These are phyloP conservation scores for Anas platyrhynchos DNA, from an alignment of 2,113 vertebrate species.

Conservation along the genomic window DNA sequence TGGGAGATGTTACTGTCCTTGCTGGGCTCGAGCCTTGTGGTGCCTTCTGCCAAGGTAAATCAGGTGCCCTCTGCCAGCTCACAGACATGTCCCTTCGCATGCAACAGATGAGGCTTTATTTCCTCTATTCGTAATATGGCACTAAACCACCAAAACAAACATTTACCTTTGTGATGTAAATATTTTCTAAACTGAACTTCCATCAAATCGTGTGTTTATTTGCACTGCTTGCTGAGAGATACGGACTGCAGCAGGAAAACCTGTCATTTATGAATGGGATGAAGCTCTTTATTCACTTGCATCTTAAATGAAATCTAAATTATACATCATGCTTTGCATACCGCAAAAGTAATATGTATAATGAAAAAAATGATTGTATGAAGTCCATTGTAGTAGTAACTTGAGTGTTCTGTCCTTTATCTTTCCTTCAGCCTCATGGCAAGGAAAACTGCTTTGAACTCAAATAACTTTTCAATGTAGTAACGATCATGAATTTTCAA, in stretches of 20 bases:
- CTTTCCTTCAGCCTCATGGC: background rate
- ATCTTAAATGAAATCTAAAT: background rate
- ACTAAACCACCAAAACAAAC: background rate
- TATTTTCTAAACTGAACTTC: slow-evolving; percentile 15
- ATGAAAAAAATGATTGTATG: background rate
- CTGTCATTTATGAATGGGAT: background rate
- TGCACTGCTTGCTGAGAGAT: fast-evolving
- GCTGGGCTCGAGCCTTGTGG: fast-evolving
- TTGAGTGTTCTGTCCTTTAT: background rate
- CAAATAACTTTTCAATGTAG: too few species aligned
- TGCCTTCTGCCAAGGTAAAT: background rate
- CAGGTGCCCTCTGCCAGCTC: background rate
- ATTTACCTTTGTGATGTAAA: slow-evolving; percentile 36
- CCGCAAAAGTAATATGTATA: background rate
- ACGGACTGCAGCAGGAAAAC: background rate
- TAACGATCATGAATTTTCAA: too few species aligned
- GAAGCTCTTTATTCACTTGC: background rate
- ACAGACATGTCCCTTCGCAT: background rate
- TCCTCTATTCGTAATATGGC: background rate
- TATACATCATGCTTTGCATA: background rate
- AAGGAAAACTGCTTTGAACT: background rate
- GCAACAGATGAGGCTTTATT: background rate
- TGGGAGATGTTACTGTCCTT: background rate
- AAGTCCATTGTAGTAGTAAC: background rate
- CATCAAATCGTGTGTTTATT: background rate